Conservation (phyloP, 2,888 invertebrate species). For the Drosophila bunnanda region DNA sequence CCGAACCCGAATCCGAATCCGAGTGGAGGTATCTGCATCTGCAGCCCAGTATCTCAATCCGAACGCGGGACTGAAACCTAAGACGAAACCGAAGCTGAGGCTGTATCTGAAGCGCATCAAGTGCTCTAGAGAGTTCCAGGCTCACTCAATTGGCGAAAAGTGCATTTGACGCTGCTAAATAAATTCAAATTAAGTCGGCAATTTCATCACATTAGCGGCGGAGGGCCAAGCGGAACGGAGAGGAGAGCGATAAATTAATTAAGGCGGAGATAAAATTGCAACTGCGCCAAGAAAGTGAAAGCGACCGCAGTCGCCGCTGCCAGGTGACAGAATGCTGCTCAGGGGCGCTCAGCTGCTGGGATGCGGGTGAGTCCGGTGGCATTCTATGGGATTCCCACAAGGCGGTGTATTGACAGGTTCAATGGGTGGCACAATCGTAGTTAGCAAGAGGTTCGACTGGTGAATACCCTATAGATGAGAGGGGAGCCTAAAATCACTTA, state of each 20-base stretch:
- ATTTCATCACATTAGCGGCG: slow-evolving; percentile 52
- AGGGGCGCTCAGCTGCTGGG: slow-evolving; percentile 72
- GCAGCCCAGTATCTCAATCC: slow-evolving; percentile 26
- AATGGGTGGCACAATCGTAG: background rate
- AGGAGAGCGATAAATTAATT: slow-evolving; percentile 67
- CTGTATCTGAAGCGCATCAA: slow-evolving; percentile 72
- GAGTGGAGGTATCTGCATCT: slow-evolving; percentile 1
- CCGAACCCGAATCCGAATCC: slow-evolving; percentile 26
- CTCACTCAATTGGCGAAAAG: slow-evolving; percentile 32
- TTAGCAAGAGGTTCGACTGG: background rate
- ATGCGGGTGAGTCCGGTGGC: slow-evolving; percentile 61
- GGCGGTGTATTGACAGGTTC: slow-evolving; percentile 15
- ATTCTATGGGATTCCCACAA: slow-evolving; percentile 16
- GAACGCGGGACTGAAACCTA: slow-evolving; percentile 10
- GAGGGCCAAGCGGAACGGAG: slow-evolving; percentile 14
- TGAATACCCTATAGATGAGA: background rate
- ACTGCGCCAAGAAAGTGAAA: slow-evolving; percentile 61
- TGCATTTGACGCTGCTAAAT: slow-evolving; percentile 44
- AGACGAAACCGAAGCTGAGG: slow-evolving; percentile 28
- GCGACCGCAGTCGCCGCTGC: slow-evolving; percentile 21
- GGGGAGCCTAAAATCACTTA: too few species aligned
- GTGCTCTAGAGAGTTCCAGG: slow-evolving; percentile 50
- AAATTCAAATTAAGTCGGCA: slow-evolving; percentile 66
- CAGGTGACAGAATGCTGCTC: slow-evolving; percentile 64
- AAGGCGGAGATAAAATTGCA: slow-evolving; percentile 60